Conservation (phyloP, 35 echinoderm and acorn worm genomes). For the Diadema setosum region DNA sequence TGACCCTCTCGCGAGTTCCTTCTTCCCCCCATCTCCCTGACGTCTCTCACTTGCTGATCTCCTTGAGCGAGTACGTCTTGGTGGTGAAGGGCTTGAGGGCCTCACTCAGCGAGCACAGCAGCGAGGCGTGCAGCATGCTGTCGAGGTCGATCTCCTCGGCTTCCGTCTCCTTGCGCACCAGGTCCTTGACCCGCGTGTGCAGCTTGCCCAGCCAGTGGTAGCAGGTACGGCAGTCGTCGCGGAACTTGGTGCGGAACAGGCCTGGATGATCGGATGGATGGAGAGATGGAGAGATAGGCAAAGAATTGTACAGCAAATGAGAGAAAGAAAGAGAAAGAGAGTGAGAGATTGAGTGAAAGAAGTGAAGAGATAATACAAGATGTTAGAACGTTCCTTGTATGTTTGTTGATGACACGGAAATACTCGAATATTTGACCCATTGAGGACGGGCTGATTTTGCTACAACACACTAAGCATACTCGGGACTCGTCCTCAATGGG, state of each 20-base stretch:
- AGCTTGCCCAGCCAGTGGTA: constrained; percentile 88
- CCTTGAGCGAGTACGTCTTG: constrained; percentile 19
- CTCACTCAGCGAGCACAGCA: constrained; percentile 68
- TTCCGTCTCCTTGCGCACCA: constrained; percentile 49
- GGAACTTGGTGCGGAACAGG: constrained; percentile 72
- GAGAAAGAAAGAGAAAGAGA: not conserved
- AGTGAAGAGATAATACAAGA: not conserved
- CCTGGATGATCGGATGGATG: constrained; percentile 28
- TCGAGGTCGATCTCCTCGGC: constrained; percentile 59
- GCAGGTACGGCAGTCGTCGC: constrained; percentile 78
- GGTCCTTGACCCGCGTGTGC: constrained; percentile 64
- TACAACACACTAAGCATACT: no score
- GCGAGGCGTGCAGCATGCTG: constrained; percentile 72
- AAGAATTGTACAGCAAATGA: not conserved
- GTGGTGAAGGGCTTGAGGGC: constrained; percentile 69
- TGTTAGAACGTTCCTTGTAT: no score
- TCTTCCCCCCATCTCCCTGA: not conserved
- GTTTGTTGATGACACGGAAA: no score
- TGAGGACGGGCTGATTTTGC: no score
- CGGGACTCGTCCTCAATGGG: no score
- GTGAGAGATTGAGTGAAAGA: not conserved
- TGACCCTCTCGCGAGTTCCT: no score
- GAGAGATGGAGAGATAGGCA: not conserved
- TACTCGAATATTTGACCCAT: no score
- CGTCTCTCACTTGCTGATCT: not conserved